Evolutionary conservation across 2,797 vertebrate species (phyloP), one percentile per base, ranked within the genome.

Genomic region (Naso thynnoides): DNA sequence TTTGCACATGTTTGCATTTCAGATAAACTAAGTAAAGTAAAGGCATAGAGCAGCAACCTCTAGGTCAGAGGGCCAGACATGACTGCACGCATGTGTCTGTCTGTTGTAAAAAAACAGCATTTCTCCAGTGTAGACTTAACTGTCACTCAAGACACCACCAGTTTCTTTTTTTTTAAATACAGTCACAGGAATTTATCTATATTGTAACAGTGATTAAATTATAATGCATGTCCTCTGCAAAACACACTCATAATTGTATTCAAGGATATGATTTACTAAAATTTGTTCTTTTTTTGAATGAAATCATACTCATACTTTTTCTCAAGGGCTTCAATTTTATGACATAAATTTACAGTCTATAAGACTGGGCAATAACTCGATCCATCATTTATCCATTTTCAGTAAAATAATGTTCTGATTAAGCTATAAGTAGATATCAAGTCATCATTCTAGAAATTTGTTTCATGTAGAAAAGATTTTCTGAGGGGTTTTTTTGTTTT

Each of bases 51-150:
- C 44, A 73, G 53, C 49, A 15, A 44, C 54, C 3, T 61, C 26
- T 57, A 26, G 36, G 70, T 44, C 66, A 88, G 79, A 82, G 65
- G 77, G 79, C 76, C 33, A 50, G 11, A 62, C 9, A 19, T 44
- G 3, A 16, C 58, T 58, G 58, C 42, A 54, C 11, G 21, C 11
- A 1, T 36, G 15, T 42, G 1, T 21, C 15, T 0, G 4, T 18
- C 39, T 48, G 19, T 19, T 23, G n/a, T n/a, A n/a, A n/a, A n/a
- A n/a, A n/a, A 41, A 45, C 16, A 48, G 8, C 50, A 36, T 31
- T 60, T 41, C 11, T 49, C 8, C 36, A 8, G 15, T 50, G 29
- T 18, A 27, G 1, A 52, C 38, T n/a, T 13, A n/a, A 31, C 0
- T 58, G n/a, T 41, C 11, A 13, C 15, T 52, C 26, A 50, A 68